phyloP scores from a whole-genome alignment of 1,140 invertebrate species.

The Anthonomus grandis region DNA sequence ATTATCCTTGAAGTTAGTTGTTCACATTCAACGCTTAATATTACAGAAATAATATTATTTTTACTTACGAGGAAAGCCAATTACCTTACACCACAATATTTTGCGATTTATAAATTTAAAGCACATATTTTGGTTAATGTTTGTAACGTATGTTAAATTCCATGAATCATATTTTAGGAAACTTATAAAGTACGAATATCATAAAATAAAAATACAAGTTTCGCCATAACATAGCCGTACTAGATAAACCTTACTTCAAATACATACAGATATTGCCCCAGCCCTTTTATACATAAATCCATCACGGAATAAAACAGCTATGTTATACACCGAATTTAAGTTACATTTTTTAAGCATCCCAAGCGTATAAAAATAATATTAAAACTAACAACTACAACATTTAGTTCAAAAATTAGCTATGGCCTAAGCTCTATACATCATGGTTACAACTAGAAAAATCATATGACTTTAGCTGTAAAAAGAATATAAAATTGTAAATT shows the following conservation, averaged over 20 bases:
- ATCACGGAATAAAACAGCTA: background rate
- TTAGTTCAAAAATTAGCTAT: background rate
- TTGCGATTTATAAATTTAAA: conserved; percentile 2
- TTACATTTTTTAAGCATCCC: background rate
- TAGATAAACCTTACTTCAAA: no score
- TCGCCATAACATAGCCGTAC: no score
- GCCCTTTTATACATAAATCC: background rate
- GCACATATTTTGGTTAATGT: conserved; percentile 3
- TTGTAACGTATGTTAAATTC: background rate
- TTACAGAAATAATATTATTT: conserved; percentile 20
- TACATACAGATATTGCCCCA: background rate
- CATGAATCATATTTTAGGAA: no score
- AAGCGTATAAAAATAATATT: conserved; percentile 12
- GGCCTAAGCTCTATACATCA: conserved; percentile 10
- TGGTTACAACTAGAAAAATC: background rate
- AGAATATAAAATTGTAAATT: background rate
- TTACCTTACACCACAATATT: conserved; percentile 16
- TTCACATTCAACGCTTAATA: conserved; percentile 26
- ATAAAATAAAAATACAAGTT: no score
- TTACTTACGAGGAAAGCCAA: conserved; percentile 26
- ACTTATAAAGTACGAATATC: no score
- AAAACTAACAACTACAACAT: background rate
- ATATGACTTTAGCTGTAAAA: background rate
- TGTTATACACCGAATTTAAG: background rate
- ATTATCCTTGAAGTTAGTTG: conserved; percentile 22